These are phyloP conservation scores for Tipula lateralis DNA, from an alignment of 2,888 invertebrate genomes.

Conservation along the genomic window DNA sequence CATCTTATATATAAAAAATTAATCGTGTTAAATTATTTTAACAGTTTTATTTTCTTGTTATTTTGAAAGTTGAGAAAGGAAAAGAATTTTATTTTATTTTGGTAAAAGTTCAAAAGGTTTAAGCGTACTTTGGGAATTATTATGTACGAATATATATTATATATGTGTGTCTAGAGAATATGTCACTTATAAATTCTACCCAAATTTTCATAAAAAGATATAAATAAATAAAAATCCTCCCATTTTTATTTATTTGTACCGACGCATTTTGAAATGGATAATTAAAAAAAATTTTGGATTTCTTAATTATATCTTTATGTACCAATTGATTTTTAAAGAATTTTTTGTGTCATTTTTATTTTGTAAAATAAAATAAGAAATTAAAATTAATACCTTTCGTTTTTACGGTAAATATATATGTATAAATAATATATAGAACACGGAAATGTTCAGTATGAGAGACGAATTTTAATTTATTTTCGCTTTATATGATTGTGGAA, in stretches of 20 bases:
- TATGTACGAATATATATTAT: too few relatives aligned
- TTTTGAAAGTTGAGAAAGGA: constrained; percentile 19
- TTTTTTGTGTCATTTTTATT: neutral
- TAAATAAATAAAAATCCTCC: neutral
- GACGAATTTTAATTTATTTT: neutral
- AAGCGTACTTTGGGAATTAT: neutral
- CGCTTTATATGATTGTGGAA: neutral
- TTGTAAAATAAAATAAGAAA: neutral
- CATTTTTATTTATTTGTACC: neutral
- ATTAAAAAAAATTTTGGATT: neutral
- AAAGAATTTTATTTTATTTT: neutral
- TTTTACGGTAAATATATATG: neutral
- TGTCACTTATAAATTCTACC: neutral
- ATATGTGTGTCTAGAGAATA: neutral
- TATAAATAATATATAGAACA: neutral
- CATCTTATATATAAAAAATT: neutral
- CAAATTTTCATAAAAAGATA: neutral
- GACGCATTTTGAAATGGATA: neutral
- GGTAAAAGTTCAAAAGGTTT: constrained; percentile 13
- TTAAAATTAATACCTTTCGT: constrained; percentile 24
- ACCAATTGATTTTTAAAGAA: neutral
- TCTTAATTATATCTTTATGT: constrained; percentile 4
- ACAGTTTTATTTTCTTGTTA: constrained; percentile 11
- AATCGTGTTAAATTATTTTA: neutral
- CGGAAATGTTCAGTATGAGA: neutral